These are phyloP conservation scores for Catocala sponsa DNA, from an alignment of 2,888 invertebrate genomes.

Conservation along the genomic window DNA sequence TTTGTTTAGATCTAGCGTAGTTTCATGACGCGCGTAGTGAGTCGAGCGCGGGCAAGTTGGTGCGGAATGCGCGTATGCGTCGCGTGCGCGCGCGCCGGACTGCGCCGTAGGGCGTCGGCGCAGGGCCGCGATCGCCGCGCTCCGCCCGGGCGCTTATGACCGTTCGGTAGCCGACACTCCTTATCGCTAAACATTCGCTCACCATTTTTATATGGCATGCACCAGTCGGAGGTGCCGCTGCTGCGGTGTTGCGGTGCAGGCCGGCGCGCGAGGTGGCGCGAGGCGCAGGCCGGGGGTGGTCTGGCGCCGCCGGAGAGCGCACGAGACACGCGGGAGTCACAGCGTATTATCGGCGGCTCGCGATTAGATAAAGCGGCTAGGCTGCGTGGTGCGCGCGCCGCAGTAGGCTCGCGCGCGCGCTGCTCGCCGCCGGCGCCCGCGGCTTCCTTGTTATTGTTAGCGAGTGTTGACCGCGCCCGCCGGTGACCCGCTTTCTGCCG, in stretches of 20 bases:
- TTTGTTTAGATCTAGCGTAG: slow-evolving; percentile 58
- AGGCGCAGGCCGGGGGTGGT: slow-evolving; percentile 8
- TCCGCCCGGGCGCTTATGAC: slow-evolving; percentile 20
- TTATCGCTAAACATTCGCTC: slow-evolving; percentile 59
- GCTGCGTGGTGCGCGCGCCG: slow-evolving; percentile 58
- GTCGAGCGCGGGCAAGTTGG: slow-evolving; percentile 22
- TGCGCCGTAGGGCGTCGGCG: slow-evolving; percentile 19
- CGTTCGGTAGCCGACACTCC: slow-evolving; percentile 26
- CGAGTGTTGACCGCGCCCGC: slow-evolving; percentile 69
- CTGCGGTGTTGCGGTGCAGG: slow-evolving; percentile 18
- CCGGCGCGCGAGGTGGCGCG: slow-evolving; percentile 24
- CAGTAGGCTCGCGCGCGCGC: slow-evolving; percentile 68
- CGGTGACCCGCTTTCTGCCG: slow-evolving; percentile 53
- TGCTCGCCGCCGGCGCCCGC: slow-evolving; percentile 38
- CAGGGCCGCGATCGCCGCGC: slow-evolving; percentile 27
- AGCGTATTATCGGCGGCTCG: slow-evolving; percentile 67
- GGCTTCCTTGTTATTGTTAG: slow-evolving; percentile 71
- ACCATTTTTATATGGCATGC: slow-evolving; percentile 59
- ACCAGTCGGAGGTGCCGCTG: slow-evolving; percentile 47
- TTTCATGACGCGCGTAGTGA: slow-evolving; percentile 46
- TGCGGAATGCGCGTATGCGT: slow-evolving; percentile 21
- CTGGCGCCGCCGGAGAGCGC: slow-evolving; percentile 19
- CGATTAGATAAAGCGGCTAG: slow-evolving; percentile 81
- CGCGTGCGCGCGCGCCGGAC: slow-evolving; percentile 18
- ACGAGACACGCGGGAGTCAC: slow-evolving; percentile 59